Percentiles rank a stretch among this genome's conserved stretches.
Evolutionary conservation across 2,113 vertebrate species (phyloP).

Genomic region (Sclerurus mexicanus): DNA sequence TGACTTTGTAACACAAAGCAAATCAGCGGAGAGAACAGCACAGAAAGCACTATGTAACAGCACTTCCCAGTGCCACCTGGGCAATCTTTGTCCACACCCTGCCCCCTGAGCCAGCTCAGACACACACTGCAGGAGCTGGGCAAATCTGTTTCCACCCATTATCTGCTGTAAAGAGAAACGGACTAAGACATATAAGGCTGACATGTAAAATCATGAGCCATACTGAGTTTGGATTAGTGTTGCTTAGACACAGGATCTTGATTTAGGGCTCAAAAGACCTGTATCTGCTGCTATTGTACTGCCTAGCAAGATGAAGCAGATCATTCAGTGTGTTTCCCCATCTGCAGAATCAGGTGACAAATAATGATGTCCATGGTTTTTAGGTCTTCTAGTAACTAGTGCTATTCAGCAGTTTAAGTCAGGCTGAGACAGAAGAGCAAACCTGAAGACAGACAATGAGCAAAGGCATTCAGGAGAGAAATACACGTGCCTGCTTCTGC

Average conservation of each 20-base stretch:
- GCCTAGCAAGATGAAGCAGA: neutral
- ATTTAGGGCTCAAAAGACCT: neutral
- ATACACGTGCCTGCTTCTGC: neutral
- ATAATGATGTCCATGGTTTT: fast-evolving
- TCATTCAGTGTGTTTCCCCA: neutral
- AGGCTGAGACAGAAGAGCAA: neutral
- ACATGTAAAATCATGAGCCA: neutral
- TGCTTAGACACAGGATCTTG: neutral
- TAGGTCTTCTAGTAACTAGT: neutral
- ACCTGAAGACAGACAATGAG: neutral
- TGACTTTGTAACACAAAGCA: neutral
- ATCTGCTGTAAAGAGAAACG: neutral
- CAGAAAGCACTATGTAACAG: neutral
- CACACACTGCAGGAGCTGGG: neutral
- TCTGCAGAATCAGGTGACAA: neutral
- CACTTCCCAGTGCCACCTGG: neutral
- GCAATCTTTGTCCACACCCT: neutral
- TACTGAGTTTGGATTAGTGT: neutral
- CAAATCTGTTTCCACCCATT: neutral
- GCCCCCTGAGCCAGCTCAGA: neutral
- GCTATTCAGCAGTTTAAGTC: neutral
- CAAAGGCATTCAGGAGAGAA: neutral
- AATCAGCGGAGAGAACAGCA: neutral
- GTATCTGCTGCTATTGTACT: neutral
- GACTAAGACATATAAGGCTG: neutral